Evolutionary conservation across 2,113 vertebrate genomes (phyloP), one percentile per base, ranked within the genome.

Genomic region (Xenotilapia flavipinnis): DNA sequence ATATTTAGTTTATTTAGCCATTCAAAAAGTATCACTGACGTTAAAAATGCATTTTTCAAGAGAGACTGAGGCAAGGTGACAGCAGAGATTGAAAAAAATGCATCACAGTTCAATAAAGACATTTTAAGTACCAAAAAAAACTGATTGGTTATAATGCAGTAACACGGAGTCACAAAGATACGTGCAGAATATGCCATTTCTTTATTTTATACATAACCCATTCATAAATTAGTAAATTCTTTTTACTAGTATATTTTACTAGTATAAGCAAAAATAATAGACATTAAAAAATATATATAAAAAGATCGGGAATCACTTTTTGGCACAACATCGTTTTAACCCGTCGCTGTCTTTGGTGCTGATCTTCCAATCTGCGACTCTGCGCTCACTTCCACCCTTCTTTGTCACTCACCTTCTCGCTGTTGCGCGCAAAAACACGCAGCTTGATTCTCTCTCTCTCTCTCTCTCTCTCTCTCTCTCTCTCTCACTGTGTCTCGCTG

Each of bases 321-420:
- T 38, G 60, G 3, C 0, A 0, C 60, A 38, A 38, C 33, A 65
- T 7, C 31, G 26, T 8, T 77, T 77, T 45, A 49, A 21, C 28
- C 15, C 7, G 81, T 49, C 51, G 21, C 91, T 86, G 89, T 86
- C 87, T 84, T 7, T 53, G 86, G 89, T 88, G 79, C 91, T 91
- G 89, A 80, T 56, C 51, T 13, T 36, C 83, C 70, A 3, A 13
- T 62, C 31, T 40, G 68, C 54, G 40, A 8, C 7, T 49, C 45
- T 73, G 3, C 21, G 10, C 26, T 49, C 70, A 31, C 70, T 77
- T 77, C 65, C 28, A 28, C 23, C 5, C 26, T 47, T 77, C 70
- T 31, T 19, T 77, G 23, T 49, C 45, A 31, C 42, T 49, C 26
- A 77, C 45, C n/a, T 31, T 60, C 5, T 79, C 9, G 23, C n/a